Evolutionary conservation across 2,797 vertebrate species (phyloP), one percentile per base, ranked within the genome.

Genomic region (Peromyscus eremicus): DNA sequence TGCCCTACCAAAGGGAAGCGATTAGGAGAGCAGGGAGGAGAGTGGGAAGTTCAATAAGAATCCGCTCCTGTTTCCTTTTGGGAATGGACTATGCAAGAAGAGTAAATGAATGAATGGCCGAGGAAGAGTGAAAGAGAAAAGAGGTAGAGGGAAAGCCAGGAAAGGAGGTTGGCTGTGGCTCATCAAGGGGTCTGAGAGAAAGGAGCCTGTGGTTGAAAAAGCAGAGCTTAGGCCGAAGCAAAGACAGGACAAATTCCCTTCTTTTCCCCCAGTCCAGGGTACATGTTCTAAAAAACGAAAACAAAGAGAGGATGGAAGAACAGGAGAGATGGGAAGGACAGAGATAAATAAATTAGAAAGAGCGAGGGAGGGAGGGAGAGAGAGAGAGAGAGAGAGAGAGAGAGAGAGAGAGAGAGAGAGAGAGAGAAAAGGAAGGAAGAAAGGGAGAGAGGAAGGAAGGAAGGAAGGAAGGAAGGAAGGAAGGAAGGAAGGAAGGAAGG

Each of bases 11-110:
- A 32, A 95, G 73, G 52, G 68, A 95, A 77, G 6, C 34, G 37
- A 91, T 81, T 46, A 81, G 62, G 68, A n/a, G 77, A 32, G 19
- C 5, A 62, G 79, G 17, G 60, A 23, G 49, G 79, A 43, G 52
- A 25, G 62, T 73, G 76, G 52, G 83, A 95, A 83, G 86, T 40
- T 80, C 80, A 94, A n/a, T 75, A 85, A 82, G 89, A 34, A 89
- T 60, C 29, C 29, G 34, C n/a, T 92, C 57, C 46, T 91, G 32
- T 83, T 92, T 84, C 70, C 64, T 94, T 84, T 66, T n/a, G 25
- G 70, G 83, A 70, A 62, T 8, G 17, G 57, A 40, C 75, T 92
- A 23, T 19, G 49, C 37, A 34, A 71, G 90, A 75, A 89, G 57
- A 87, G 91, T 83, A 64, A 86, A 62, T 57, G 64, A 93, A 21